Percentiles rank a stretch among this genome's conserved stretches.
Conservation (phyloP, 2,797 vertebrate genomes). For the Argya squamiceps region DNA sequence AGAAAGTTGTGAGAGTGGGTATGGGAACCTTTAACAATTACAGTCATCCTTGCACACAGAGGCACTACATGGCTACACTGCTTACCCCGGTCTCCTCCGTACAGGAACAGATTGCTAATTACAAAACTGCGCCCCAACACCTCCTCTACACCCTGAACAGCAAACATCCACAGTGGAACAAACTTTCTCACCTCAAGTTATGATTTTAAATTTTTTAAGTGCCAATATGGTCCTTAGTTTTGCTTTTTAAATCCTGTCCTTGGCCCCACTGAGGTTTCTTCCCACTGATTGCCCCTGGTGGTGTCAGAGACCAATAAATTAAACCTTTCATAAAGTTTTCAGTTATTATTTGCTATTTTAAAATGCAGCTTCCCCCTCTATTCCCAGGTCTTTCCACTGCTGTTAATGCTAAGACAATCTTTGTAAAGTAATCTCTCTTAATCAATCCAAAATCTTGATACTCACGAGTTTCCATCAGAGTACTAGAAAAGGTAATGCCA, state of each 20-base stretch:
- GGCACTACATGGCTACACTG: not conserved
- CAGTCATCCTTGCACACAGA: not conserved
- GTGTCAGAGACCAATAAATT: not conserved
- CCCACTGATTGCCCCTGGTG: not conserved
- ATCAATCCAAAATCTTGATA: not conserved
- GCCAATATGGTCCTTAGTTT: not conserved
- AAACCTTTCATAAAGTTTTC: not conserved
- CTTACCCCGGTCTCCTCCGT: not conserved
- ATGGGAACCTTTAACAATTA: slow-evolving; percentile 1
- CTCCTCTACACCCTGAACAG: slow-evolving; percentile 2
- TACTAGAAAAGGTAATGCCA: not conserved
- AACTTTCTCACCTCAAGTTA: slow-evolving; percentile 45
- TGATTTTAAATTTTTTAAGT: not conserved
- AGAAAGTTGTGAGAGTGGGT: not conserved
- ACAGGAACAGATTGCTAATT: slow-evolving; percentile 41
- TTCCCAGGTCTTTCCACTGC: not conserved
- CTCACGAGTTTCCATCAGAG: not conserved
- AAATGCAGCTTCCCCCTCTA: not conserved
- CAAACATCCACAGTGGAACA: slow-evolving; percentile 22
- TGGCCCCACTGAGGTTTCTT: not conserved
- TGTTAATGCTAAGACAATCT: not conserved
- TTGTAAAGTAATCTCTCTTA: not conserved
- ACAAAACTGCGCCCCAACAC: slow-evolving; percentile 11
- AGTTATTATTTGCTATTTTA: not conserved
- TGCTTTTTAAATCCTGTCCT: not conserved